Base-by-base conservation (phyloP, 2,113 vertebrate species). In the Paradoxurus hermaphroditus region DNA sequence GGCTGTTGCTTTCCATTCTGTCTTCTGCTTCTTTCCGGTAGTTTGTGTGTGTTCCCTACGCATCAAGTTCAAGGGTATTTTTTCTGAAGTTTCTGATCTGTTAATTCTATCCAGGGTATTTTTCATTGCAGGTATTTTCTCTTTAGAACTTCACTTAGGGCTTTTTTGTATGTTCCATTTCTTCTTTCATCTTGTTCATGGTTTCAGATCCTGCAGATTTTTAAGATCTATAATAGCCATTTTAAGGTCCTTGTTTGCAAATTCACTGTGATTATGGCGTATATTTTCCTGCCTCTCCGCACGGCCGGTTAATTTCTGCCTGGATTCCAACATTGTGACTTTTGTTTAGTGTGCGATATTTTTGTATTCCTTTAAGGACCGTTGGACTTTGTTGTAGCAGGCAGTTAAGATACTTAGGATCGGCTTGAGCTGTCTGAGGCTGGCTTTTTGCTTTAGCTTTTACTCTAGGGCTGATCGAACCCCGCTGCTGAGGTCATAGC, bases 201-300 rank as follows among this genome's bases (percentile, higher is more conserved):
- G 2, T 49, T 19, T n/a, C 19, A 27, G 12, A 4, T 2, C 34
- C 19, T 7, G 41, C 9, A 5, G 1, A 36, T 59, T 19, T 31
- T 0, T 18, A 3, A 49, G 75, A 14, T 5, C 10, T 10, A 21
- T 5, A 49, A 4, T 1, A 4, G 34, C 11, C 19, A 2, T 7
- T n/a, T 63, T 34, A 3, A 51, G 0, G 27, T 11, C 41, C 44
- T 19, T 15, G 25, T 39, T 34, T 9, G 3, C 19, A 49, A 12
- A 34, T 2, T 19, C 41, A 11, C 36, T 15, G 0, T n/a, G 77
- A 44, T 27, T 16, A 25, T 5, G 36, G 49, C 4, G 41, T 65
- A 10, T 13, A 8, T 75, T 7, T 67, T 19, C 14, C 29, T 34
- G 16, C 34, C 46, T 15, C 44, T 41, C 1, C 19, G 65, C 77